A percentile compares a stretch with the other conserved stretches of the same genome.
Conservation (phyloP, 2,113 vertebrate genomes). For the Corythoichthys haematopterus region DNA sequence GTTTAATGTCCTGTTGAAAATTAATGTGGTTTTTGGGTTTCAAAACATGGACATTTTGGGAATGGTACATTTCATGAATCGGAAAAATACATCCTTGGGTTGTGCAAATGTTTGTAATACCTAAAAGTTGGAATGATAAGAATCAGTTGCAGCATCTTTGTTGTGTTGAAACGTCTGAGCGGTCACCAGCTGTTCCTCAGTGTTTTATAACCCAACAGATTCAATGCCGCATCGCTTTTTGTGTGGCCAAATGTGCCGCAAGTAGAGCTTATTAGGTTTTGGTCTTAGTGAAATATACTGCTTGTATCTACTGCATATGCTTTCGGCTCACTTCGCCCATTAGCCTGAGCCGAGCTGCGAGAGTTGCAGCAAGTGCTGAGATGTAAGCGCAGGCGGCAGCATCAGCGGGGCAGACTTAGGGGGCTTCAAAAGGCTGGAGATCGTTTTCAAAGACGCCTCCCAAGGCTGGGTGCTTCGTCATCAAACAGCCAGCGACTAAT, state of each 20-base stretch:
- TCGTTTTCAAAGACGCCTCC: constrained; percentile 51
- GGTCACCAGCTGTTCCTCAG: constrained; percentile 34
- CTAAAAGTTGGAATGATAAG: no score
- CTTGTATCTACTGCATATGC: constrained; percentile 15
- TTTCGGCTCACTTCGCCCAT: constrained; percentile 24
- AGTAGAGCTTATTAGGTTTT: constrained; percentile 31
- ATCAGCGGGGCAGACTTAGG: constrained; percentile 37
- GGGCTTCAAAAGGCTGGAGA: constrained; percentile 51
- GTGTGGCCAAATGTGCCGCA: constrained; percentile 15
- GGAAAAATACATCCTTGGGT: no score
- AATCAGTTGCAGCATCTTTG: not conserved
- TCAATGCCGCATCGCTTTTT: constrained; percentile 23
- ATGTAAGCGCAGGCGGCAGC: constrained; percentile 18
- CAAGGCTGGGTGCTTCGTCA: constrained; percentile 47
- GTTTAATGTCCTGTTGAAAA: no score
- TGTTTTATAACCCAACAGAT: constrained; percentile 39
- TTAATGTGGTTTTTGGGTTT: no score
- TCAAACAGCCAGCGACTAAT: constrained; percentile 56
- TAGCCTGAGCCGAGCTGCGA: constrained; percentile 28
- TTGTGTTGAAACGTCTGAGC: constrained; percentile 11
- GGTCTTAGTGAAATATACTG: constrained; percentile 44
- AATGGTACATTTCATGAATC: no score
- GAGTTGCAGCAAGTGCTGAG: constrained; percentile 20
- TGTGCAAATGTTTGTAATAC: no score
- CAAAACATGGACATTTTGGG: no score